Evolutionary conservation across 2,113 vertebrate species (phyloP).

Genomic region (Mobula hypostoma): DNA sequence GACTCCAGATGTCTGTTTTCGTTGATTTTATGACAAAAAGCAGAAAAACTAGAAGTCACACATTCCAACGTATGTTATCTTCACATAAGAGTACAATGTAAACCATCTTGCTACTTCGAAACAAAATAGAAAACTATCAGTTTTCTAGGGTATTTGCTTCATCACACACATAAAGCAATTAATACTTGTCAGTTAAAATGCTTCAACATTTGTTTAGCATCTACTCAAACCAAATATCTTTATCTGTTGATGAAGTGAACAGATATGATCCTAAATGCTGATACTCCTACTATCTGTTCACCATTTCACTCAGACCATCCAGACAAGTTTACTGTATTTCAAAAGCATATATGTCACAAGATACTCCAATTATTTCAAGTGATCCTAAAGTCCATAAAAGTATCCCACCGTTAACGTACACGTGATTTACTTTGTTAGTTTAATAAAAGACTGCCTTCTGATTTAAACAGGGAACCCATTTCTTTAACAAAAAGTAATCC

Average conservation of each 20-base stretch:
- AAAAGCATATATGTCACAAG: too few relatives aligned
- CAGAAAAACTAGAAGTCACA: not conserved
- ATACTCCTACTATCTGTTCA: not conserved
- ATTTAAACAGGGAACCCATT: too few relatives aligned
- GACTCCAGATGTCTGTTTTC: not conserved
- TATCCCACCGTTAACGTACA: too few relatives aligned
- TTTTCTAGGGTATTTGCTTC: not conserved
- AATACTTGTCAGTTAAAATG: not conserved
- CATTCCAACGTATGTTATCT: not conserved
- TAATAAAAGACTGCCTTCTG: too few relatives aligned
- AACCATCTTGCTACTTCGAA: not conserved
- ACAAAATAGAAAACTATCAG: not conserved
- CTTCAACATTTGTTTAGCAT: not conserved
- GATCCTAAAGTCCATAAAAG: too few relatives aligned
- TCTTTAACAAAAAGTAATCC: too few relatives aligned
- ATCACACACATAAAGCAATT: not conserved
- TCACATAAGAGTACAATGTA: not conserved
- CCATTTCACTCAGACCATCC: not conserved
- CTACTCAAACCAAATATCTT: not conserved
- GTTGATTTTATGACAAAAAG: not conserved
- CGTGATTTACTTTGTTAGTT: too few relatives aligned
- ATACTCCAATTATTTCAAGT: too few relatives aligned
- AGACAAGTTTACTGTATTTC: not conserved
- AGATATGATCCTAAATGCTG: not conserved
- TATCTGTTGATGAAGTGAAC: not conserved